Evolutionary conservation across 2,113 vertebrate species (phyloP).

Genomic region (Lagenorhynchus albirostris): DNA sequence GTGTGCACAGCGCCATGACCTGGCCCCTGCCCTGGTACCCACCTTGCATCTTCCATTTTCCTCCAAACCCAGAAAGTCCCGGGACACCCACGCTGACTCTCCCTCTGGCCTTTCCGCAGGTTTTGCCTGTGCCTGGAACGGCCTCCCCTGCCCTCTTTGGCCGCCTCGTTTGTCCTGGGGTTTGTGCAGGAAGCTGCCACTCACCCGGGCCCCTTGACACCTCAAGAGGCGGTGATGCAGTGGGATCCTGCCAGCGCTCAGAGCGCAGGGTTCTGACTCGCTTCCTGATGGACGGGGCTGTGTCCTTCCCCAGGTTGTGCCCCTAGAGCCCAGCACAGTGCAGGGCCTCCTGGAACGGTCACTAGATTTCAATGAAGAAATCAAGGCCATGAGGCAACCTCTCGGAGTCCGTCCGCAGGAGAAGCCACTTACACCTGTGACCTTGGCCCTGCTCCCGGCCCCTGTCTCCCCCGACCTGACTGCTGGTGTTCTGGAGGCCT

Average conservation of each 20-base stretch:
- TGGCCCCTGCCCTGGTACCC: too few relatives aligned
- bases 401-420: accelerated
- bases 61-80: too few relatives aligned
- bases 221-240: accelerated
- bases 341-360: accelerated
- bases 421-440: accelerated
- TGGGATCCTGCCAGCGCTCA: accelerated
- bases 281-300: accelerated
- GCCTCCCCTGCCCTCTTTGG: accelerated
- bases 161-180: accelerated
- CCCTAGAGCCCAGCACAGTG: accelerated
- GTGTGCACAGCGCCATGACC: accelerated
- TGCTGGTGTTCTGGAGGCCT: accelerated
- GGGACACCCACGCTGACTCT: accelerated
- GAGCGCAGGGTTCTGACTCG: accelerated
- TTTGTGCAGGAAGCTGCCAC: neutral
- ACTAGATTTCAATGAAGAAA: accelerated
- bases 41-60: neutral
- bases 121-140: neutral
- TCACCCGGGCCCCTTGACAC: accelerated
- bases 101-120: too few relatives aligned
- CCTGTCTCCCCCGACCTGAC: accelerated
- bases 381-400: accelerated
- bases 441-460: too few relatives aligned
- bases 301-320: accelerated